A percentile compares a stretch with the other conserved stretches of the same genome.
Evolutionary conservation across 1,140 invertebrate species (phyloP).

Genomic region (Hycleus cichorii): DNA sequence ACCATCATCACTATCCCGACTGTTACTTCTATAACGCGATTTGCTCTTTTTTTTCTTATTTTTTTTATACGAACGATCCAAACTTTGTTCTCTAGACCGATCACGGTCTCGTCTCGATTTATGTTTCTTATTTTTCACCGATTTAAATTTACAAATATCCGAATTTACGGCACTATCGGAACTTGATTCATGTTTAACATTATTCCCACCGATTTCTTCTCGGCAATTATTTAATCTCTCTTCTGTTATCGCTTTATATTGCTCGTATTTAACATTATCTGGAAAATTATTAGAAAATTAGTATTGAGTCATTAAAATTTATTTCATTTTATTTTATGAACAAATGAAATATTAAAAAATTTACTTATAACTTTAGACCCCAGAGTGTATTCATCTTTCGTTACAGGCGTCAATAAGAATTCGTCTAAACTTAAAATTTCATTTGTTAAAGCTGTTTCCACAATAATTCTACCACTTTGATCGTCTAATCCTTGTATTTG

Average conservation of each 20-base stretch:
- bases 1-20: background rate
- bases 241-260: slow-evolving; percentile 53
- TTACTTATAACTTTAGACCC: slow-evolving; percentile 75
- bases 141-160: background rate
- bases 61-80: background rate
- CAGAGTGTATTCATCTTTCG: slow-evolving; percentile 69
- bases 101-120: background rate
- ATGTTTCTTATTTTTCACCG: background rate
- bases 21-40: slow-evolving; percentile 10
- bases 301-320: too few species aligned
- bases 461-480: slow-evolving; percentile 68
- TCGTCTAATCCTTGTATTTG: slow-evolving; percentile 79
- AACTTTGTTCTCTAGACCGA: background rate
- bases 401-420: slow-evolving; percentile 66
- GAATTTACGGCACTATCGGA: background rate
- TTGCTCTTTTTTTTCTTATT: slow-evolving; percentile 13
- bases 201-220: background rate
- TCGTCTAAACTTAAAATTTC: slow-evolving; percentile 67
- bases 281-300: slow-evolving; percentile 26
- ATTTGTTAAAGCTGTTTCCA: slow-evolving; percentile 68
- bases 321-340: too few species aligned
- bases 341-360: slow-evolving; percentile 32
- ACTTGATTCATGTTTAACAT: background rate
- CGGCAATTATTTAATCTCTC: slow-evolving; percentile 17
- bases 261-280: slow-evolving; percentile 62